These are phyloP conservation scores for Gibbula magus DNA, from an alignment of 2,888 invertebrate genomes.

Conservation along the genomic window DNA sequence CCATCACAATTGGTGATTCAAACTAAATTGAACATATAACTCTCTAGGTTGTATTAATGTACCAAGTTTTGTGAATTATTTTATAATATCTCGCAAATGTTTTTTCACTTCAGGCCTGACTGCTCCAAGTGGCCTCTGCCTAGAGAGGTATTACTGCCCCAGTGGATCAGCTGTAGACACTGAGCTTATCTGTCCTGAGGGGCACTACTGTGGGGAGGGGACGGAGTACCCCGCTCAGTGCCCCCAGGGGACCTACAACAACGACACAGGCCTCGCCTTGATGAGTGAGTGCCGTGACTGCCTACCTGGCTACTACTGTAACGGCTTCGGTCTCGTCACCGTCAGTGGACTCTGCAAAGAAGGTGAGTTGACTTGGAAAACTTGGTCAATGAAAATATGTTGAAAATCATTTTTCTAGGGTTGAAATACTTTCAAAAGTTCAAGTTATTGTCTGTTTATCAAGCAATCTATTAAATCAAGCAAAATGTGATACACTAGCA, in stretches of 20 bases:
- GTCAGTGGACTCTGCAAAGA: conserved; percentile 68
- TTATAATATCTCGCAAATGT: no score
- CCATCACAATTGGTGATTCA: no score
- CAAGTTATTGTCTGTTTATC: no score
- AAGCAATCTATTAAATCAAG: no score
- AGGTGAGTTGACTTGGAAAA: conserved; percentile 48
- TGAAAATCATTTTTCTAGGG: no score
- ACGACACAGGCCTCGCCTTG: conserved; percentile 57
- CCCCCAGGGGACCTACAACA: conserved; percentile 71
- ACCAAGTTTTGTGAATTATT: no score
- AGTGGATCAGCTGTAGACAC: conserved; percentile 55
- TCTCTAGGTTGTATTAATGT: no score
- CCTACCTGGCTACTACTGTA: conserved; percentile 69
- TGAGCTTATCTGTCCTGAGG: conserved; percentile 66
- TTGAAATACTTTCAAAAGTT: no score
- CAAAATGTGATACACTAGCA: no score
- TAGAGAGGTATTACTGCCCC: conserved; percentile 68
- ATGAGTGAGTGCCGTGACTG: conserved; percentile 62
- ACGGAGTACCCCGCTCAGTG: conserved; percentile 65
- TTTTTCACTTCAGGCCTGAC: conserved; percentile 69
- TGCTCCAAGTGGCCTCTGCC: conserved; percentile 65
- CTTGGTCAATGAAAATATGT: no score
- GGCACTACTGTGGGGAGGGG: conserved; percentile 66
- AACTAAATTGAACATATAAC: no score
- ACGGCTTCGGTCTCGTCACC: conserved; percentile 60